Conservation (phyloP, 2,888 invertebrate species). For the Melanargia galathea region DNA sequence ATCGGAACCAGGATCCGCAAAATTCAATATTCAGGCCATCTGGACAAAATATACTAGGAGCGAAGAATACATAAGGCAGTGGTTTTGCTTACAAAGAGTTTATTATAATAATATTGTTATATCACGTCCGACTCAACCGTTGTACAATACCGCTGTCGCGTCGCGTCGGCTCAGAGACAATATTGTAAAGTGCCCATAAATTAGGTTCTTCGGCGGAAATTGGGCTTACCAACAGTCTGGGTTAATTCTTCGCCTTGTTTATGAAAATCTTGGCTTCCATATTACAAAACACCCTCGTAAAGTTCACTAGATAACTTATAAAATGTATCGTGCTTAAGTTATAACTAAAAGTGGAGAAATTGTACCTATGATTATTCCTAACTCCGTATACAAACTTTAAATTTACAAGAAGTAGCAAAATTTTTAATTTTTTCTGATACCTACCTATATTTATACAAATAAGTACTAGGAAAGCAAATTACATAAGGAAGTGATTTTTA, state of each 20-base stretch:
- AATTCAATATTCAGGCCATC: constrained; percentile 17
- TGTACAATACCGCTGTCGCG: constrained; percentile 21
- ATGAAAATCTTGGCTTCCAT: constrained; percentile 11
- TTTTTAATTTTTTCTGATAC: too few species aligned
- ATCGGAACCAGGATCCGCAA: not conserved
- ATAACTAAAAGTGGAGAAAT: too few species aligned
- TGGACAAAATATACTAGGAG: constrained; percentile 17
- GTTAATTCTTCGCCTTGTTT: constrained; percentile 15
- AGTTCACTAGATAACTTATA: not conserved
- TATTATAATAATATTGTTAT: constrained; percentile 27
- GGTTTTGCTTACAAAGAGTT: constrained; percentile 33
- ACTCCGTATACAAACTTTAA: too few species aligned
- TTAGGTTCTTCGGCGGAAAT: constrained; percentile 35
- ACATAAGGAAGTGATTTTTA: constrained; percentile 25
- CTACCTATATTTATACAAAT: too few species aligned
- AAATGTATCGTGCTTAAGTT: not conserved
- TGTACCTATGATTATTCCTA: too few species aligned
- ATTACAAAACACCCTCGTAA: not conserved
- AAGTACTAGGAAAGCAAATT: constrained; percentile 20
- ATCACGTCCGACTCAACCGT: constrained; percentile 12
- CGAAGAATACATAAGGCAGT: constrained; percentile 20
- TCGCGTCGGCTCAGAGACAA: constrained; percentile 23
- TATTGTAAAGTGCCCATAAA: constrained; percentile 38
- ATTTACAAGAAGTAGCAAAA: too few species aligned
- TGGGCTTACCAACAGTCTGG: constrained; percentile 16